Percentiles rank a stretch among this genome's conserved stretches.
These are phyloP conservation scores for Daphoenositta chrysoptera DNA, from an alignment of 2,113 vertebrate species.

Conservation along the genomic window DNA sequence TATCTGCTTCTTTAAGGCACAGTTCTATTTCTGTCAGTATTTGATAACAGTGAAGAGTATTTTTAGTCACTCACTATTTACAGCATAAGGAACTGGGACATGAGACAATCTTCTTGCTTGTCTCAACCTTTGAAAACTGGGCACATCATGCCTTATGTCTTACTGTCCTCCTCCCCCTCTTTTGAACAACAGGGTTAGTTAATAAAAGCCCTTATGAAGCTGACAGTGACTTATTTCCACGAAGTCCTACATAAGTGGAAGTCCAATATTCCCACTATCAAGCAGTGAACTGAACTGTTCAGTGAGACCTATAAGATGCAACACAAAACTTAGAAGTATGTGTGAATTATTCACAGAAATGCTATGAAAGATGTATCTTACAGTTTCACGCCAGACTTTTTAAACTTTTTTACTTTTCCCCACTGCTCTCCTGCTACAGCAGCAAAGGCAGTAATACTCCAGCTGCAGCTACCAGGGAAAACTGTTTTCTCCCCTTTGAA, in stretches of 20 bases:
- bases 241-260: background rate
- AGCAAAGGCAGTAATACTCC: background rate
- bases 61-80: constrained; percentile 9
- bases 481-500: background rate
- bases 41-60: background rate
- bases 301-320: background rate
- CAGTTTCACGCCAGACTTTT: background rate
- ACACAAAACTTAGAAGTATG: background rate
- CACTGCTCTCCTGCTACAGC: background rate
- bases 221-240: background rate
- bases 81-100: background rate
- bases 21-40: background rate
- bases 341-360: background rate
- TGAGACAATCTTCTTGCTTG: background rate
- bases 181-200: background rate
- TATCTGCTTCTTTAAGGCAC: background rate
- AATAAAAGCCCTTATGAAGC: background rate
- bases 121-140: background rate
- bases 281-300: background rate
- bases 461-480: background rate
- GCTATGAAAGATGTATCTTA: background rate
- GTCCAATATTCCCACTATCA: background rate
- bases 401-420: background rate
- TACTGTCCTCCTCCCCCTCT: background rate
- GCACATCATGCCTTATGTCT: background rate